phyloP scores from a whole-genome alignment of 2,113 vertebrate species.

The Hyperoodon ampullatus region DNA sequence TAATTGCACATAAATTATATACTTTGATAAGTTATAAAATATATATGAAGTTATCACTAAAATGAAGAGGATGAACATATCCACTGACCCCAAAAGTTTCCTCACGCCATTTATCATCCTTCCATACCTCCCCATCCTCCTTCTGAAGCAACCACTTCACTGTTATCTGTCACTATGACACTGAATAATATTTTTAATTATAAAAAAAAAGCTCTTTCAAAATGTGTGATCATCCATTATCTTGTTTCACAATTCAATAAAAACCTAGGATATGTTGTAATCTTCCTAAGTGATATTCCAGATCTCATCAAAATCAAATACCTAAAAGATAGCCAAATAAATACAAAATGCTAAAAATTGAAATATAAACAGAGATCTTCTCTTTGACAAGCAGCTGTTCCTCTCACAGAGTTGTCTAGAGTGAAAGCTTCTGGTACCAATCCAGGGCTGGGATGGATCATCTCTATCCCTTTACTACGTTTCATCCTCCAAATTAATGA shows the following conservation, averaged over 20 bases:
- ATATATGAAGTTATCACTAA: neutral
- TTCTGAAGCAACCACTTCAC: neutral
- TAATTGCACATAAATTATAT: neutral
- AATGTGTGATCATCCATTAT: neutral
- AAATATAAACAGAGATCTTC: neutral
- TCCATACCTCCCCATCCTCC: fast-evolving
- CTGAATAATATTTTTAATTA: neutral
- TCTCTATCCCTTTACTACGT: neutral
- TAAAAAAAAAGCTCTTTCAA: neutral
- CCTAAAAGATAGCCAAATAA: neutral
- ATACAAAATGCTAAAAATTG: neutral
- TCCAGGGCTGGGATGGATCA: neutral
- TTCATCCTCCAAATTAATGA: neutral
- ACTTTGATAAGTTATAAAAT: neutral
- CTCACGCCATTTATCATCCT: neutral
- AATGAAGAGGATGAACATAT: neutral
- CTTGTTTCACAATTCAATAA: neutral
- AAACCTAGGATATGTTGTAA: neutral
- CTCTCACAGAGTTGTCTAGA: neutral
- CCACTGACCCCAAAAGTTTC: neutral
- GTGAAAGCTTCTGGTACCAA: neutral
- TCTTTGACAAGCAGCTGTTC: neutral
- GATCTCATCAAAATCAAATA: neutral
- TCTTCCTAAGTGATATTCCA: neutral
- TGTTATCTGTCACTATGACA: neutral